Evolutionary conservation across 2,888 invertebrate species (phyloP).

Genomic region (Scaptodrosophila latifasciaeformis): DNA sequence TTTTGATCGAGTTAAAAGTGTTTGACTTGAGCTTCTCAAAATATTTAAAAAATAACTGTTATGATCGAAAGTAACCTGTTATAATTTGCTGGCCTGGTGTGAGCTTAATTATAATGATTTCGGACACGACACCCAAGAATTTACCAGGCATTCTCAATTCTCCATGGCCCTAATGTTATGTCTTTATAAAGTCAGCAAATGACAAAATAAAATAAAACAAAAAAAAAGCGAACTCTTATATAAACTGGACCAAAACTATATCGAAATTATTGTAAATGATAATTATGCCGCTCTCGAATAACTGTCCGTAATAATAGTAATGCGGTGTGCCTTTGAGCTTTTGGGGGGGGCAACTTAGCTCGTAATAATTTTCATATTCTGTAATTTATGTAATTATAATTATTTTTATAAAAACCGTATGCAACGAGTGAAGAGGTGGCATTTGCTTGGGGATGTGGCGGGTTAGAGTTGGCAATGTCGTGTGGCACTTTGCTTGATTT

Average conservation of each 20-base stretch:
- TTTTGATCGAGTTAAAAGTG: no score
- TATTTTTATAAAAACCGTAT: constrained; percentile 54
- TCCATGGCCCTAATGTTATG: constrained; percentile 50
- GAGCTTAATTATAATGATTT: constrained; percentile 54
- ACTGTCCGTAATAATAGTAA: constrained; percentile 46
- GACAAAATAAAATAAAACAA: no score
- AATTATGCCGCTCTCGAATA: constrained; percentile 3
- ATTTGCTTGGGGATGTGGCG: no score
- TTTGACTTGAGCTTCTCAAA: no score
- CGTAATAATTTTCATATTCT: constrained; percentile 18
- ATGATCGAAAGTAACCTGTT: neutral
- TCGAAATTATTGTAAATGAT: no score
- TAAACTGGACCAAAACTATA: constrained; percentile 66
- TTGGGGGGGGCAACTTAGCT: constrained; percentile 6
- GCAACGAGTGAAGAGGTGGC: constrained; percentile 11
- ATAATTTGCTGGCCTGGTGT: constrained; percentile 16
- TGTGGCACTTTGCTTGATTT: constrained; percentile 64
- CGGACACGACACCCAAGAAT: constrained; percentile 35
- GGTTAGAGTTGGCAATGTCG: no score
- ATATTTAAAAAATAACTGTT: no score
- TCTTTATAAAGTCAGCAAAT: constrained; percentile 58
- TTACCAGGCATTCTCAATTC: no score
- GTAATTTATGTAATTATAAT: constrained; percentile 63
- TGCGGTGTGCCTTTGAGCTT: constrained; percentile 6
- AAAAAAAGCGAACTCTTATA: constrained; percentile 48